These are phyloP conservation scores for Epicampocera succincta DNA, from an alignment of 2,888 invertebrate genomes.

Conservation along the genomic window DNA sequence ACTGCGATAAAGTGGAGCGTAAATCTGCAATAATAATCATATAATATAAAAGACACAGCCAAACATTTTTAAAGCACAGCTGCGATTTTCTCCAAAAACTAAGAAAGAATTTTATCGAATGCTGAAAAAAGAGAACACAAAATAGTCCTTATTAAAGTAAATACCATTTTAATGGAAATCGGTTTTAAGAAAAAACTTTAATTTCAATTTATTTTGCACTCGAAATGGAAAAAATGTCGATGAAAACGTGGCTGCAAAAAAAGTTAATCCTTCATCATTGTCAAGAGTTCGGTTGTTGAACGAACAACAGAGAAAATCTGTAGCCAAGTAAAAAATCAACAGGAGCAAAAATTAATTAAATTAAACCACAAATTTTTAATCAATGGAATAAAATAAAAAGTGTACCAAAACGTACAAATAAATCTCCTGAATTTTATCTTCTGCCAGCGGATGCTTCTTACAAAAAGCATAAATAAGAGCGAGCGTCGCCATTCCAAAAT, in stretches of 20 bases:
- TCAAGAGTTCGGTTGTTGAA: conserved; percentile 23
- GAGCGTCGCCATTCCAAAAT: not conserved
- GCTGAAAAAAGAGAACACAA: not conserved
- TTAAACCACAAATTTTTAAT: conserved; percentile 54
- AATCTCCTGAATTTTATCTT: conserved; percentile 18
- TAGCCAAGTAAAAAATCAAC: not conserved
- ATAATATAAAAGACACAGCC: not conserved
- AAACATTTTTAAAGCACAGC: conserved; percentile 1
- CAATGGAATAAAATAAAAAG: conserved; percentile 52
- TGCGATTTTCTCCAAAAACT: conserved; percentile 9
- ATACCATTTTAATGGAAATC: conserved; percentile 38
- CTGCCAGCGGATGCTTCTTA: not conserved
- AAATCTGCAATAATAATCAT: not conserved
- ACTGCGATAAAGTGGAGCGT: not conserved
- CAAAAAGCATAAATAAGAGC: not conserved
- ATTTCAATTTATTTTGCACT: conserved; percentile 50
- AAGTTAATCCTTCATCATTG: conserved; percentile 32
- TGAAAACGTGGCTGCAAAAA: not conserved
- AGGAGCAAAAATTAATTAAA: conserved; percentile 62
- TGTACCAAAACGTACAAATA: not conserved
- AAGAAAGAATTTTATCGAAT: not conserved
- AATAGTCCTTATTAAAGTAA: conserved; percentile 23
- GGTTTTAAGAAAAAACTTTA: conserved; percentile 17
- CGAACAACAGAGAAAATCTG: not conserved
- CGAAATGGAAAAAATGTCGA: not conserved